Evolutionary conservation across 2,888 invertebrate genomes (phyloP).

Genomic region (Fabriciana adippe): DNA sequence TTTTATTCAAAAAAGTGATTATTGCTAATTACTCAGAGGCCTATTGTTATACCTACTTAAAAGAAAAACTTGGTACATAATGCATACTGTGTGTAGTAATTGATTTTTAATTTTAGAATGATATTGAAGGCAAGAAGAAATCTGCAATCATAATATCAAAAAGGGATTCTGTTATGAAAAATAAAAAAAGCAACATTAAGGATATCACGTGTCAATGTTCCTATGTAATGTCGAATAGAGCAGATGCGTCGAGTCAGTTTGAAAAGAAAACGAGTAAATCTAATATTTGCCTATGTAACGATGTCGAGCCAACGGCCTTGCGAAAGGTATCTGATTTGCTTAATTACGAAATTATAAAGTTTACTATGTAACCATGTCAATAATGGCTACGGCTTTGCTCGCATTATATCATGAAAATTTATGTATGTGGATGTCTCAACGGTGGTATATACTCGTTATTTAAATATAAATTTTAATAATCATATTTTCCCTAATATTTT

Average conservation of each 20-base stretch:
- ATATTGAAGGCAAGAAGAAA: not conserved
- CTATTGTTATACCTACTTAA: too few species aligned
- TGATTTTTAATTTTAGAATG: not conserved
- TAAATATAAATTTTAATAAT: not conserved
- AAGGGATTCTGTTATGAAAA: not conserved
- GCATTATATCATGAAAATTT: slow-evolving; percentile 14
- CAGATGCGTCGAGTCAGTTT: slow-evolving; percentile 16
- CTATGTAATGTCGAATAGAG: slow-evolving; percentile 10
- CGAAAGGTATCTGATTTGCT: slow-evolving; percentile 20
- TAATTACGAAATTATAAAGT: slow-evolving; percentile 17
- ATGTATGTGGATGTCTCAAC: slow-evolving; percentile 2
- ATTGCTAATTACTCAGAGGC: too few species aligned
- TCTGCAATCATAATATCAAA: not conserved
- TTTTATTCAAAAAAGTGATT: too few species aligned
- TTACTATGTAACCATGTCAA: slow-evolving; percentile 21
- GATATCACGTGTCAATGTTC: slow-evolving; percentile 45
- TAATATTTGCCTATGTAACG: slow-evolving; percentile 10
- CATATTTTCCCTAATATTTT: not conserved
- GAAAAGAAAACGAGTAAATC: slow-evolving; percentile 10
- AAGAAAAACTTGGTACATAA: too few species aligned
- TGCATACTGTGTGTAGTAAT: not conserved
- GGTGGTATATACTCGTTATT: not conserved
- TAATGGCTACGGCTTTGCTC: slow-evolving; percentile 15
- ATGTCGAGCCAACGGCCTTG: slow-evolving; percentile 14
- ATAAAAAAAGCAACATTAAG: slow-evolving; percentile 2